Evolutionary conservation across 2,888 invertebrate species (phyloP).

Genomic region (Phrixothrix hirtus): DNA sequence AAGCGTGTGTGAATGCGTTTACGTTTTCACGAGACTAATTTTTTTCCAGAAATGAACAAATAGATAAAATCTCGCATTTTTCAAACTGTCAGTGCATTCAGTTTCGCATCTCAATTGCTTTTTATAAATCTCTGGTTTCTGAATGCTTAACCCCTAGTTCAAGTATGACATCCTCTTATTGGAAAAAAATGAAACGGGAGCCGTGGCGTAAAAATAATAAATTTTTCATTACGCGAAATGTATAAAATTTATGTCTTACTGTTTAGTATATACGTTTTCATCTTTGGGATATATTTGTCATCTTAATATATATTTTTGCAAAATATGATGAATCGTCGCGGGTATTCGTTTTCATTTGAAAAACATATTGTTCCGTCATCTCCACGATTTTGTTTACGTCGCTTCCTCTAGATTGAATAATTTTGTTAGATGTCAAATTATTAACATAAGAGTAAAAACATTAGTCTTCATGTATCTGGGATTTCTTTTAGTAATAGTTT

Average conservation of each 20-base stretch:
- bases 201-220: constrained; percentile 1
- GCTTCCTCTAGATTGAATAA: constrained; percentile 1
- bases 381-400: constrained; percentile 18
- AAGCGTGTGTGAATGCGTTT: constrained; percentile 19
- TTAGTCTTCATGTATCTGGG: constrained; percentile 15
- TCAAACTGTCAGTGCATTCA: constrained; percentile 24
- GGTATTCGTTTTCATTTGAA: constrained; percentile 17
- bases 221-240: constrained; percentile 10
- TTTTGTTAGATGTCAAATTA: constrained; percentile 15
- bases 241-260: constrained; percentile 10
- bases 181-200: constrained; percentile 1
- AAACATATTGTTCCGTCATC: constrained; percentile 21
- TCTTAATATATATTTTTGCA: constrained; percentile 19
- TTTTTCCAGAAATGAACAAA: constrained; percentile 28
- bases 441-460: constrained; percentile 25
- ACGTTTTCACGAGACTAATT: constrained; percentile 23
- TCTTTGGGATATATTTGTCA: constrained; percentile 16
- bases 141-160: constrained; percentile 8
- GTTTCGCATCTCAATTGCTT: constrained; percentile 21
- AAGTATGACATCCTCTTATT: constrained; percentile 3
- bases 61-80: constrained; percentile 28
- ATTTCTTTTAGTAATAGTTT: constrained; percentile 22
- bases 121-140: too few relatives aligned
- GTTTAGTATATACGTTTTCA: constrained; percentile 13
- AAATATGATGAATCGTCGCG: constrained; percentile 12